phyloP scores from a whole-genome alignment of 1,140 invertebrate species.

The Leptinotarsa texana region DNA sequence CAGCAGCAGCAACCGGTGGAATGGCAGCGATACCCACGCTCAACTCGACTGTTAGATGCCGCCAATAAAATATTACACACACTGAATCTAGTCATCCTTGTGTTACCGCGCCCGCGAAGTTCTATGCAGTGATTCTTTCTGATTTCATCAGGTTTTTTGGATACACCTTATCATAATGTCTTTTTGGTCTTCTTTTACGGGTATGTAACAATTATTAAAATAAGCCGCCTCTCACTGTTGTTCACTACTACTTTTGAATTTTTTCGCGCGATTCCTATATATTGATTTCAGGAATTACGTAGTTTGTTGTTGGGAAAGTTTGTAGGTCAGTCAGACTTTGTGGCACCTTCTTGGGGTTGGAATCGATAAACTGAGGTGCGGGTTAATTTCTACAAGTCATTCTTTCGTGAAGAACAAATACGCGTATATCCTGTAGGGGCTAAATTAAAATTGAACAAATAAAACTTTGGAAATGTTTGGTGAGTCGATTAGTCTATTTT shows the following conservation, averaged over 20 bases:
- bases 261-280: conserved; percentile 5
- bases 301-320: conserved; percentile 9
- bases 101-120: conserved; percentile 6
- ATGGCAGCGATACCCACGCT: conserved; percentile 6
- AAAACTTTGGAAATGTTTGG: conserved; percentile 11
- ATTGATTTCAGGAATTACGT: conserved; percentile 13
- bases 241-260: neutral
- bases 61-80: conserved; percentile 11
- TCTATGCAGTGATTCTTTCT: neutral
- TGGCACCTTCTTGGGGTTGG: conserved; percentile 6
- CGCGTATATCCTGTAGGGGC: neutral
- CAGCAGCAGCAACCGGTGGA: conserved; percentile 9
- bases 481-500: conserved; percentile 13
- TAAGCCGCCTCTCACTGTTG: no score
- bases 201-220: conserved; percentile 17
- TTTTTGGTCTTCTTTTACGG: conserved; percentile 35
- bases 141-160: neutral
- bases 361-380: conserved; percentile 14
- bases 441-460: neutral
- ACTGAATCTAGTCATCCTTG: conserved; percentile 18
- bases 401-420: neutral
- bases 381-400: neutral
- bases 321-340: conserved; percentile 11
- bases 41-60: neutral
- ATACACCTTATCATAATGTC: conserved; percentile 26